phyloP scores from a whole-genome alignment of 1,140 invertebrate genomes.

The Zaprionus taronus region DNA sequence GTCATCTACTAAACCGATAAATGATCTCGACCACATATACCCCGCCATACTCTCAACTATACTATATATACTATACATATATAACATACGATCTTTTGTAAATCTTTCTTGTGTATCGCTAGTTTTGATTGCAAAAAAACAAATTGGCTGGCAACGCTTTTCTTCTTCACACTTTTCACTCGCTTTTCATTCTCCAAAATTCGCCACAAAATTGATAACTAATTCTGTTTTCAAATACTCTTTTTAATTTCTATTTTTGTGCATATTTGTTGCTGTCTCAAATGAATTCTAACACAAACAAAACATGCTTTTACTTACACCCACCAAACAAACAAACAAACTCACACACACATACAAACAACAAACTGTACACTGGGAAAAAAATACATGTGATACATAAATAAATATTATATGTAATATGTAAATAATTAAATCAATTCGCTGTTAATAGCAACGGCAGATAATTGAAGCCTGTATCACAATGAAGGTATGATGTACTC shows the following conservation, averaged over 20 bases:
- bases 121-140: constrained; percentile 5
- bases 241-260: constrained; percentile 63
- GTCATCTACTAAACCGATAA: constrained; percentile 33
- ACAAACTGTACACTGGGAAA: constrained; percentile 29
- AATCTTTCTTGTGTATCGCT: neutral
- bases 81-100: constrained; percentile 14
- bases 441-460: constrained; percentile 89
- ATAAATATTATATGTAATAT: constrained; percentile 1
- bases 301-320: constrained; percentile 49
- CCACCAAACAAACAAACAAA: constrained; percentile 37
- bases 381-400: constrained; percentile 43
- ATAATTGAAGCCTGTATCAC: constrained; percentile 95
- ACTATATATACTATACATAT: constrained; percentile 15
- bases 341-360: constrained; percentile 26
- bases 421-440: constrained; percentile 65
- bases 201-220: constrained; percentile 16
- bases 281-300: constrained; percentile 40
- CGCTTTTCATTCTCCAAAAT: constrained; percentile 30
- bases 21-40: constrained; percentile 19
- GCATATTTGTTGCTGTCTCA: constrained; percentile 69
- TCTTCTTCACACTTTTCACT: constrained; percentile 11
- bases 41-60: constrained; percentile 19
- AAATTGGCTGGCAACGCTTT: constrained; percentile 41
- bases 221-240: constrained; percentile 61
- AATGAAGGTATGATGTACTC: constrained; percentile 91